Percentiles rank a stretch among this genome's conserved stretches.
Conservation (phyloP, 2,113 vertebrate species). For the Xerus inauris region DNA sequence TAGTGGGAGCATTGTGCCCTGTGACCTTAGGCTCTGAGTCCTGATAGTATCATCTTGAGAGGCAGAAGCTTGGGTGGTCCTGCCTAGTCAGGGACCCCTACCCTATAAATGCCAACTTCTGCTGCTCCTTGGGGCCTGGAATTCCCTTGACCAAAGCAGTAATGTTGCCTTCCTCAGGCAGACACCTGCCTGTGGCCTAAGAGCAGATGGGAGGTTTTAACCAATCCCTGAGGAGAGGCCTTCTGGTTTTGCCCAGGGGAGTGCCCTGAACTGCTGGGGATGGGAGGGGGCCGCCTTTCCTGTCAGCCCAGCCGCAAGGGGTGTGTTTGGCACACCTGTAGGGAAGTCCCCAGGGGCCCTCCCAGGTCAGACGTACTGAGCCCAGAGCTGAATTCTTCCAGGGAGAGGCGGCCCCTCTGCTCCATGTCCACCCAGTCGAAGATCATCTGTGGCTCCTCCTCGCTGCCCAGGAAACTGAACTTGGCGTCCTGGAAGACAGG, state of each 20-base stretch:
- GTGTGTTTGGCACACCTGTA: accelerated
- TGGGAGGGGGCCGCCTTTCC: accelerated
- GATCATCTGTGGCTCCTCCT: constrained; percentile 82
- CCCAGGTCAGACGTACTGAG: constrained; percentile 81
- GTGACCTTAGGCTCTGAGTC: background rate
- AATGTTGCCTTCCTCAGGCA: background rate
- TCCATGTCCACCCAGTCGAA: constrained; percentile 85
- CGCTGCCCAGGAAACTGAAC: constrained; percentile 73
- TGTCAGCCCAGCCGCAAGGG: background rate
- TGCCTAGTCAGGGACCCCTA: background rate
- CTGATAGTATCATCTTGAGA: background rate
- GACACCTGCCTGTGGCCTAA: background rate
- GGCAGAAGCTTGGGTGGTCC: background rate
- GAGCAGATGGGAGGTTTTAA: background rate
- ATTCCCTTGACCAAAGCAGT: background rate
- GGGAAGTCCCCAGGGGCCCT: background rate
- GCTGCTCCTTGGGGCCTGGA: background rate
- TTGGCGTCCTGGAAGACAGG: constrained; percentile 80
- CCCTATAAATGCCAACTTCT: background rate
- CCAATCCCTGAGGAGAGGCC: background rate
- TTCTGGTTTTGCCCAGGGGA: background rate
- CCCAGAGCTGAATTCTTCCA: constrained; percentile 80
- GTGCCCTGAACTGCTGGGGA: background rate
- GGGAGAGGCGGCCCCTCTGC: constrained; percentile 75
- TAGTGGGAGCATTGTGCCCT: background rate